phyloP scores from a whole-genome alignment of 2,113 vertebrate species.

The Prochilodus magdalenae region DNA sequence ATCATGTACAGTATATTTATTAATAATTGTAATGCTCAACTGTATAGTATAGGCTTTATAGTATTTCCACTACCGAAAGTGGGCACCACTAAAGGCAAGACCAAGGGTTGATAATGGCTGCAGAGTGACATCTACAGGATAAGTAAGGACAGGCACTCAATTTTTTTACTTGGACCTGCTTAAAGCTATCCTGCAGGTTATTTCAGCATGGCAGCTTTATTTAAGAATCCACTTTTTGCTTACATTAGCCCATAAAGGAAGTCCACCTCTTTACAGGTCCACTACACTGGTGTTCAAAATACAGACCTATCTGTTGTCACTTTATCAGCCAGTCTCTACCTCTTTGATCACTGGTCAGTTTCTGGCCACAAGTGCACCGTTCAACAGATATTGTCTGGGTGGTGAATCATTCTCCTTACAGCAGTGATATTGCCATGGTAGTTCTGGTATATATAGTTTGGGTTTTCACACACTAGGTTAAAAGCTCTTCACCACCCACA shows the following conservation, averaged over 20 bases:
- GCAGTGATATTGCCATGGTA: no score
- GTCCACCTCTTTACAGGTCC: not conserved
- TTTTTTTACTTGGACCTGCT: no score
- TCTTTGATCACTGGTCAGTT: not conserved
- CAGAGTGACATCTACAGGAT: constrained; percentile 57
- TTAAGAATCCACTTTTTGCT: no score
- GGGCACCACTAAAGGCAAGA: not conserved
- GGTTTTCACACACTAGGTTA: no score
- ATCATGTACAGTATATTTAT: not conserved
- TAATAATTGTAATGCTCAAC: not conserved
- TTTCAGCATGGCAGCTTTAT: not conserved
- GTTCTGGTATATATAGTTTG: no score
- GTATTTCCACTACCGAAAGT: not conserved
- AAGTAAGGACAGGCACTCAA: not conserved
- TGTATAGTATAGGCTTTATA: not conserved
- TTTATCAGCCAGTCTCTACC: no score
- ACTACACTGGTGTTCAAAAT: no score
- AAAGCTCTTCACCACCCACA: no score
- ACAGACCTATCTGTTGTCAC: no score
- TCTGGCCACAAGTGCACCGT: no score
- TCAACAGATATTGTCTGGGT: no score
- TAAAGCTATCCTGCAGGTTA: not conserved
- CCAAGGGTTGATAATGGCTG: constrained; percentile 20
- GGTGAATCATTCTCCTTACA: no score
- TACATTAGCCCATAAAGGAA: not conserved